Conservation (phyloP, 92 coral and sea anemone genomes). For the Zoanthus solanderi region DNA sequence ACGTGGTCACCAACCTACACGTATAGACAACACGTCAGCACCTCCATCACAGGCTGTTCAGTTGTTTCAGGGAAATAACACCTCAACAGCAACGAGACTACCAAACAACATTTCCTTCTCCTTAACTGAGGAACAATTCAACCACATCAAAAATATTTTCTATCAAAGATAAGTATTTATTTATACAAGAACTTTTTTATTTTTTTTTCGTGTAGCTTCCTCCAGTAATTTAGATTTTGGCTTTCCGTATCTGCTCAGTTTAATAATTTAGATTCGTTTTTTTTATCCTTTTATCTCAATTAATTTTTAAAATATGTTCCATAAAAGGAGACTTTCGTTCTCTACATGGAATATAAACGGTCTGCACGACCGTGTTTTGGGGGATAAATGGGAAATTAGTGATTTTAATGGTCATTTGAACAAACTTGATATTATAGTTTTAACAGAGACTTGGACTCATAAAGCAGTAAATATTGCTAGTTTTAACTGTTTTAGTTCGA, state of each 20-base stretch:
- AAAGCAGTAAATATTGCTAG: constrained; percentile 12
- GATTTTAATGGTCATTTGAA: constrained; percentile 6
- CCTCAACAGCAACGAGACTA: not conserved
- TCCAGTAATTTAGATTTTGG: not conserved
- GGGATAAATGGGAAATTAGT: constrained; percentile 9
- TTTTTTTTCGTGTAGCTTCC: not conserved
- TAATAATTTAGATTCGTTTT: not conserved
- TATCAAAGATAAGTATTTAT: not conserved
- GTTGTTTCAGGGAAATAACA: not conserved
- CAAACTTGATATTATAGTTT: constrained; percentile 24
- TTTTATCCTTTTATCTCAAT: not conserved
- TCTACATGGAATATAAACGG: constrained; percentile 29
- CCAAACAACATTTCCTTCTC: not conserved
- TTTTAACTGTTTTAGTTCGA: constrained; percentile 35
- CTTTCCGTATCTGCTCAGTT: constrained; percentile 20
- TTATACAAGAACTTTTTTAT: not conserved
- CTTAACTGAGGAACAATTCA: not conserved
- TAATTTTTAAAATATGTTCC: not conserved
- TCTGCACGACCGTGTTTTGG: constrained; percentile 21
- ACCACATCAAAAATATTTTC: not conserved
- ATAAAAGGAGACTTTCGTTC: constrained; percentile 11
- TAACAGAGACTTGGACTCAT: constrained; percentile 38
- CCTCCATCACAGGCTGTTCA: not conserved
- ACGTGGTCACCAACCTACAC: not conserved
- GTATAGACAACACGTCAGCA: not conserved